Percentiles rank a stretch among this genome's conserved stretches.
These are phyloP conservation scores for Clavelina lepadiformis DNA, from an alignment of 23 tunicate species.

Conservation along the genomic window DNA sequence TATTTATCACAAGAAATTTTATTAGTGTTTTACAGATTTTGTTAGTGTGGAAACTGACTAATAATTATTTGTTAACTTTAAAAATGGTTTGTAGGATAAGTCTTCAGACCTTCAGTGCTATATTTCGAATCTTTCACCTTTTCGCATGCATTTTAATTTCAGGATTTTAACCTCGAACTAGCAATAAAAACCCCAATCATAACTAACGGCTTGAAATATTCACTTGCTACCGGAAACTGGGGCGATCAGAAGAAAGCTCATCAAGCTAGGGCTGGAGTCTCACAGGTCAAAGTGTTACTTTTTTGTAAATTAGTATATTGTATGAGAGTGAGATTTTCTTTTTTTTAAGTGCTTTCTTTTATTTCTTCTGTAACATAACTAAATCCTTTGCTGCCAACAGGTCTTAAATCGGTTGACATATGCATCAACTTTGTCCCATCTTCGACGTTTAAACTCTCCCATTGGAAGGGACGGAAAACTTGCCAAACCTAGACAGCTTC, in stretches of 20 bases:
- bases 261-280: constrained; percentile 98
- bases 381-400: constrained; percentile 4
- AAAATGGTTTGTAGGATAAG: no score
- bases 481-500: constrained; percentile 98
- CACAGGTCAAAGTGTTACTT: constrained; percentile 38
- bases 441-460: constrained; percentile 94
- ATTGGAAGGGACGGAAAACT: constrained; percentile 98
- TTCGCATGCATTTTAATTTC: no score
- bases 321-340: neutral
- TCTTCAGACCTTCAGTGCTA: no score
- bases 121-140: no score
- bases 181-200: constrained; percentile 91
- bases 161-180: constrained; percentile 84
- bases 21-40: no score
- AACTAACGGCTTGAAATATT: constrained; percentile 96
- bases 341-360: neutral
- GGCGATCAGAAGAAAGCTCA: constrained; percentile 99
- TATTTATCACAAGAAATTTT: no score
- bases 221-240: constrained; percentile 99
- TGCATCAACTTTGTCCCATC: constrained; percentile 97
- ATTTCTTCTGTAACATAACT: no score
- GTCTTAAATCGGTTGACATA: constrained; percentile 94
- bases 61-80: no score
- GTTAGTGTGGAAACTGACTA: no score
- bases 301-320: neutral